phyloP scores from a whole-genome alignment of 2,888 invertebrate genomes.

The Xylocampa areola region DNA sequence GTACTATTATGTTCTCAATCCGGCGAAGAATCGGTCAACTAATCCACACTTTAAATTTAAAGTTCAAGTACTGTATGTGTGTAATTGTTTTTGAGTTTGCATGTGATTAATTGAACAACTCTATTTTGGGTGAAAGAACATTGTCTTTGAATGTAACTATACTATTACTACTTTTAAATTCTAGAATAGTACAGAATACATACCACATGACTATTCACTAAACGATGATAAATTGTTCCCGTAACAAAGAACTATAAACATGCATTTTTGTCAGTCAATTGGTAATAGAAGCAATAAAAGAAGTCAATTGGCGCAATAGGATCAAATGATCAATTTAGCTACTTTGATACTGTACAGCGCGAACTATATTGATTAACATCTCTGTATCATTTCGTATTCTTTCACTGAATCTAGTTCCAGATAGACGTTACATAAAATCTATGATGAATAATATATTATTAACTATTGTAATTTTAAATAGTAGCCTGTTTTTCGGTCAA shows the following conservation, averaged over 20 bases:
- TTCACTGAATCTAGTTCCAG: constrained; percentile 34
- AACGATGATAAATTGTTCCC: constrained; percentile 9
- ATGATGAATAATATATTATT: constrained; percentile 44
- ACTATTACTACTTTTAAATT: background rate
- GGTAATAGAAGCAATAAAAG: constrained; percentile 60
- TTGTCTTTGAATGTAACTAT: no score
- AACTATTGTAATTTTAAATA: constrained; percentile 34
- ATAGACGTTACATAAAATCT: constrained; percentile 38
- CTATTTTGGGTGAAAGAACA: no score
- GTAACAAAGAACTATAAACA: constrained; percentile 23
- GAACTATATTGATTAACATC: constrained; percentile 52
- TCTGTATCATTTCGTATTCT: constrained; percentile 52
- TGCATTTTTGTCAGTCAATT: constrained; percentile 49
- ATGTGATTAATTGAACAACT: no score
- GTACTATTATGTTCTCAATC: no score
- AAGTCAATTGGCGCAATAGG: constrained; percentile 75
- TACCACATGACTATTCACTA: constrained; percentile 4
- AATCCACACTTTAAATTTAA: no score
- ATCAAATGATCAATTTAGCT: constrained; percentile 68
- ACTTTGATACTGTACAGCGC: constrained; percentile 32
- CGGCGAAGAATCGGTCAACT: no score
- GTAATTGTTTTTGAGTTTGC: no score
- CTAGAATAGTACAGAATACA: background rate
- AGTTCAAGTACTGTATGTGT: no score
- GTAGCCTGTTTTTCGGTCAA: constrained; percentile 33